Base-by-base conservation (phyloP, 1,140 invertebrate species). In the Coboldia fuscipes region DNA sequence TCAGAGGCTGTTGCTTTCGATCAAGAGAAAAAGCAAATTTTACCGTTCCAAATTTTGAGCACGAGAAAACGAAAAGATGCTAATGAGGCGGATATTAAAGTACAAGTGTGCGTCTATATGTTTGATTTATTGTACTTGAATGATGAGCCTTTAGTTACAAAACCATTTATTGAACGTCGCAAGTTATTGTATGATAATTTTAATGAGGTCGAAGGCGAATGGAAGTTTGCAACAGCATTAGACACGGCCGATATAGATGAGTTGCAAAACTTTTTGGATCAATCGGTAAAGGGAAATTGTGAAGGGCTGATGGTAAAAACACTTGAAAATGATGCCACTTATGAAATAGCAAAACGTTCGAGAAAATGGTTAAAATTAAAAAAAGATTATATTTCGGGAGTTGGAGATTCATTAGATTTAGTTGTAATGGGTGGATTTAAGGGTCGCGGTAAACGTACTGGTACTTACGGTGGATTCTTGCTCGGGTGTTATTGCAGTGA, bases 221-320 rank as follows among this genome's bases (percentile, higher is more conserved):
- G 96, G 72, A 59, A 72, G 39, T 93, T 94, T 60, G 93, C 92
- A 0, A 80, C 67, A 13, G 71, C 65, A 35, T 59, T 82, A 37
- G 86, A 94, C 55, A 84, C 86, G 2, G 73, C 63, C 21, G 77
- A 72, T 32, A 78, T 81, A 43, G 94, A 99, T 50, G 84, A 93
- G 50, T 84, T 99, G 31, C 77, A 89, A 57, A 75, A 78, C 46
- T 93, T 97, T 55, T 60, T 98, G 14, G 90, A 97, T 18, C 86
- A 93, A 50, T 85, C 90, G n/a, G 74, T 97, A 13, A 85, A 85
- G 66, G 82, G 82, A 21, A 93, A 93, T 50, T 98, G 94, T 57
- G 96, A 99, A 63, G 94, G 96, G 9, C 61, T 99, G 7, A 99
- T 99, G 94, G 84, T 99, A 1, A 99, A 99, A 62, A 90, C 90